These are phyloP conservation scores for Synergus itoensis DNA, from an alignment of 2,888 invertebrate genomes.

Conservation along the genomic window DNA sequence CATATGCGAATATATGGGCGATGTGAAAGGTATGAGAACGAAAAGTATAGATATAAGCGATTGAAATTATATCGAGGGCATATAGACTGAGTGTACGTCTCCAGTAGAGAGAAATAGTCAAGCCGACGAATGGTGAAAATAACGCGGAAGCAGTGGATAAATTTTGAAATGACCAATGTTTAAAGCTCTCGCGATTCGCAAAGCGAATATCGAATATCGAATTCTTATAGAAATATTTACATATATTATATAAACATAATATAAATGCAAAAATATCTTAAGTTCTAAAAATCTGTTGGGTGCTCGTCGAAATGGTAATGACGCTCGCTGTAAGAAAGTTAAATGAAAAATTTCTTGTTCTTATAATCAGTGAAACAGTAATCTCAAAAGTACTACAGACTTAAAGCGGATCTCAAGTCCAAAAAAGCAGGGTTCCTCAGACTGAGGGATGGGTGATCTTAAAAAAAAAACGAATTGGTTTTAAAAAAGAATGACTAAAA, in stretches of 20 bases:
- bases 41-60: constrained; percentile 55
- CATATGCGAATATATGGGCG: constrained; percentile 57
- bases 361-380: background rate
- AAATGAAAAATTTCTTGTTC: background rate
- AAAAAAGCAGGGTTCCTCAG: background rate
- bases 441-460: too few relatives aligned
- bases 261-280: constrained; percentile 18
- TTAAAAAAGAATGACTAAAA: too few relatives aligned
- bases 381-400: background rate
- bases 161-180: constrained; percentile 64
- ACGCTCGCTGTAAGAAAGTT: background rate
- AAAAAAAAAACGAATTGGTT: too few relatives aligned
- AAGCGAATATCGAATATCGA: constrained; percentile 53
- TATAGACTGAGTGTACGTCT: constrained; percentile 32
- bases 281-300: background rate
- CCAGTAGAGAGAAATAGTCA: constrained; percentile 18
- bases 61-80: constrained; percentile 58
- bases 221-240: constrained; percentile 42
- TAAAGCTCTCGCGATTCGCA: constrained; percentile 57
- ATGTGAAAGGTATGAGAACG: constrained; percentile 58
- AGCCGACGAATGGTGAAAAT: constrained; percentile 42
- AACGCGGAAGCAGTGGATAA: constrained; percentile 46
- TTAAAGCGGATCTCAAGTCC: background rate
- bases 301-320: constrained; percentile 9
- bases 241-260: constrained; percentile 28